phyloP scores from a whole-genome alignment of 2,113 vertebrate species.

The Megalops atlanticus region DNA sequence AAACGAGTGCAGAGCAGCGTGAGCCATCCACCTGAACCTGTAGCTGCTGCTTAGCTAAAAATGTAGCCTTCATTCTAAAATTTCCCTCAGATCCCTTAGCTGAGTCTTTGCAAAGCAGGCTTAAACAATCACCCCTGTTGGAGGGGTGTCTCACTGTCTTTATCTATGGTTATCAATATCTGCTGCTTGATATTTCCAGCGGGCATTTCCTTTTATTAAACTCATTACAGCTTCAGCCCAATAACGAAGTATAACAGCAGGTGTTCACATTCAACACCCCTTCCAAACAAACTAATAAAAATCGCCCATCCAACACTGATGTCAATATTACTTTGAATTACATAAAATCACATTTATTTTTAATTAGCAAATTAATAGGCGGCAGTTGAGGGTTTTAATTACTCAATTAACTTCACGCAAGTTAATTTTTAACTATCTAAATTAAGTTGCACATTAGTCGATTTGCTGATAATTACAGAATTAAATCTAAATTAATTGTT shows the following conservation, averaged over 20 bases:
- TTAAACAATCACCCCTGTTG: conserved; percentile 21
- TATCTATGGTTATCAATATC: conserved; percentile 39
- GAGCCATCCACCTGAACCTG: conserved; percentile 19
- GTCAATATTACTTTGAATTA: conserved; percentile 98
- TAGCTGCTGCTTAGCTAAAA: conserved; percentile 20
- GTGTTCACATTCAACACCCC: conserved; percentile 70
- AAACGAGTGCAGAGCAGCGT: conserved; percentile 18
- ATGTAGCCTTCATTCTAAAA: conserved; percentile 20
- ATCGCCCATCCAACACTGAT: conserved; percentile 89
- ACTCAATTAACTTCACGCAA: conserved; percentile 99
- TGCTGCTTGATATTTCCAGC: conserved; percentile 29
- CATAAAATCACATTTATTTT: conserved; percentile 99
- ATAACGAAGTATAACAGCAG: conserved; percentile 61
- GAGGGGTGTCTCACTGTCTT: conserved; percentile 22
- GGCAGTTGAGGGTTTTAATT: conserved; percentile 99
- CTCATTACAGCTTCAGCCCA: conserved; percentile 35
- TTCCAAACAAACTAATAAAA: conserved; percentile 83
- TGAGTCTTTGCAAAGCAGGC: background rate
- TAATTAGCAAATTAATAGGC: conserved; percentile 99
- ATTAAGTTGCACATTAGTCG: conserved; percentile 99
- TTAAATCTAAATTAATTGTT: conserved; percentile 99
- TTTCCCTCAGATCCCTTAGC: conserved; percentile 12
- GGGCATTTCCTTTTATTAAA: conserved; percentile 38
- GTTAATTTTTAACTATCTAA: conserved; percentile 99
- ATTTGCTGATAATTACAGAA: conserved; percentile 99